Evolutionary conservation across 1,140 invertebrate genomes (phyloP).

Genomic region (Platyscapa corneri): DNA sequence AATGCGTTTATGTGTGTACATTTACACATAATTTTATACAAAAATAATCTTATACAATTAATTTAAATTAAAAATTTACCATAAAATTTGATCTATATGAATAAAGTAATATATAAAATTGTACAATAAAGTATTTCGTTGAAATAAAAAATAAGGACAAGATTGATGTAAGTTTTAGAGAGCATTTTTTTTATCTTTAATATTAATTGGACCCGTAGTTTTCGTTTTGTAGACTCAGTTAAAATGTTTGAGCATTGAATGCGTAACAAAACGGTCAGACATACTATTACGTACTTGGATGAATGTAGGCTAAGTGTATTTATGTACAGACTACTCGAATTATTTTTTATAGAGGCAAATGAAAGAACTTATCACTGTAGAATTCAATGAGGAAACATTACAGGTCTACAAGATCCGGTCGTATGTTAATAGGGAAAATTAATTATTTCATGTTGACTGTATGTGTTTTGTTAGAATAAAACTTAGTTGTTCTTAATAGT

Average conservation of each 20-base stretch:
- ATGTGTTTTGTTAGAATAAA: background rate
- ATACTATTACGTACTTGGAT: background rate
- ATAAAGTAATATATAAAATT: background rate
- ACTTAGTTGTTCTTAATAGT: background rate
- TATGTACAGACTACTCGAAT: constrained; percentile 18
- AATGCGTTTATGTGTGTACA: too few relatives aligned
- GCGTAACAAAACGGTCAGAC: background rate
- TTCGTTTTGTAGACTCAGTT: background rate
- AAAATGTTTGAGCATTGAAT: background rate
- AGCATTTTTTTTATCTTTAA: background rate
- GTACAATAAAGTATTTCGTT: background rate
- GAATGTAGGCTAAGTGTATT: constrained; percentile 29
- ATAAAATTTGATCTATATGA: too few relatives aligned
- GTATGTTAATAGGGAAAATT: constrained; percentile 26
- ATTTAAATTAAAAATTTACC: too few relatives aligned
- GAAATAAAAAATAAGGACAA: background rate
- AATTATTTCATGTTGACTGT: background rate
- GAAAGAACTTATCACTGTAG: constrained; percentile 24
- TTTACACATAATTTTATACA: too few relatives aligned
- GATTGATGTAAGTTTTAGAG: background rate
- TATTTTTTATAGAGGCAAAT: constrained; percentile 31
- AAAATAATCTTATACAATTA: too few relatives aligned
- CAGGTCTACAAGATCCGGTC: constrained; percentile 8
- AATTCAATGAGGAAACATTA: constrained; percentile 4
- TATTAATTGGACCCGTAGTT: background rate